These are phyloP conservation scores for Drosophila ironensis DNA, from an alignment of 1,140 invertebrate species.

Conservation along the genomic window DNA sequence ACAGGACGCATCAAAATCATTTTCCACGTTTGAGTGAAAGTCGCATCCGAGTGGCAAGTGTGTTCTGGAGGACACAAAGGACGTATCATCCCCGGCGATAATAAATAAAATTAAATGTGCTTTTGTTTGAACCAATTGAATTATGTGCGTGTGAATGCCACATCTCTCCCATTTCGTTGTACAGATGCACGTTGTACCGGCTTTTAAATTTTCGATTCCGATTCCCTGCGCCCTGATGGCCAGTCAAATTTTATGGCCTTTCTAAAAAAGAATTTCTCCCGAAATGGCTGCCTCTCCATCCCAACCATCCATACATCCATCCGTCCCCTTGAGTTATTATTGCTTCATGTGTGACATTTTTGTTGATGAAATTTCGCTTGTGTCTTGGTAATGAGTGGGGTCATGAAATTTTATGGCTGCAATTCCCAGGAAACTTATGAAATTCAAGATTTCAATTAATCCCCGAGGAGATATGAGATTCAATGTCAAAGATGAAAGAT, in stretches of 20 bases:
- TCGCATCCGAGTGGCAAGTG: conserved; percentile 57
- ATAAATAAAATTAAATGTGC: conserved; percentile 80
- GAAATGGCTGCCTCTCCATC: conserved; percentile 17
- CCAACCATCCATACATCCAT: too few relatives aligned
- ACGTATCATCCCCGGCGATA: conserved; percentile 41
- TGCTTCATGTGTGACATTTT: conserved; percentile 19
- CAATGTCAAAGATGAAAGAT: too few relatives aligned
- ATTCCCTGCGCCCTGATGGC: conserved; percentile 3
- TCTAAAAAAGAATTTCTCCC: conserved; percentile 5
- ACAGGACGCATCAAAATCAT: conserved; percentile 65
- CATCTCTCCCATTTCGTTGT: conserved; percentile 29
- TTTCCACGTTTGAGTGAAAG: conserved; percentile 66
- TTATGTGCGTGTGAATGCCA: conserved; percentile 77
- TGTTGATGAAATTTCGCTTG: conserved; percentile 9
- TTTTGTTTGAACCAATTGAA: conserved; percentile 78
- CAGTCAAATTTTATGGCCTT: conserved; percentile 40
- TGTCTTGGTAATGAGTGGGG: conserved; percentile 1
- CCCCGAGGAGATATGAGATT: not conserved
- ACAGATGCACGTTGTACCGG: conserved; percentile 16
- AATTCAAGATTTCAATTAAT: not conserved
- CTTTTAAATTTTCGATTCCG: conserved; percentile 16
- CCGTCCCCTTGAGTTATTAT: conserved; percentile 9
- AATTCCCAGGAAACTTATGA: conserved; percentile 3
- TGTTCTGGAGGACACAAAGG: conserved; percentile 18
- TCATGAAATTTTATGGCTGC: conserved; percentile 25